Base-by-base conservation (phyloP, 53 echinoderm and acorn worm species). In the Temnopleurus reevesii region DNA sequence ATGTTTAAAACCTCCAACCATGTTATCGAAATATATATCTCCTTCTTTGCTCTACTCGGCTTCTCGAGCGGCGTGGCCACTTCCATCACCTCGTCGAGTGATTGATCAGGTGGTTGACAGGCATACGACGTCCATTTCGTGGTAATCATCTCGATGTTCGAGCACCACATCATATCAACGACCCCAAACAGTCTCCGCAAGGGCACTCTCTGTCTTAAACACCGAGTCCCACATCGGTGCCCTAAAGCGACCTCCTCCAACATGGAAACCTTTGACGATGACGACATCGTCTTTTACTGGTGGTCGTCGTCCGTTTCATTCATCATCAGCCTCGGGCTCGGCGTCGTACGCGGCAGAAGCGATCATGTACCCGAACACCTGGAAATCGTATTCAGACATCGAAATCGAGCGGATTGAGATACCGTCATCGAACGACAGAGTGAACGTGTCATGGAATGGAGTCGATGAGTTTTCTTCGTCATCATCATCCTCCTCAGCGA, bases 331-430 rank as follows among this genome's bases (percentile, higher is more conserved):
- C 12, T 83, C 83, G 56, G 12, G 4, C 17, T 54, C 83, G 8
- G 18, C 26, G 10, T 19, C 31, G 5, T 83, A 56, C 83, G 54
- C 21, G 21, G 23, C 83, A 8, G 83, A 83, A 33, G 54, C 83
- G 36, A 55, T 83, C 35, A 55, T 28, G 17, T 83, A 83, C 12
- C 83, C 83, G 36, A 34, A 33, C 10, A 47, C 47, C 46, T 83
- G 83, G 83, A 35, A 55, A 35, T 9, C 49, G 27, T 55, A 33
- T 33, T 47, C 83, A 30, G 55, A 83, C 34, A 21, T 83, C 53
- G 83, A 83, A 31, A 83, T 83, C 53, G 19, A 53, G 21, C 9
- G 53, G 2, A 31, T 55, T 33, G 54, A 83, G 55, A 12, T 83
- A 4, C 34, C 54, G 8, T n/a, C 41, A 36, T 53, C 33, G 31